phyloP scores from a whole-genome alignment of 37 sponge, comb jelly and placozoan genomes.

The Halichondria panicea region DNA sequence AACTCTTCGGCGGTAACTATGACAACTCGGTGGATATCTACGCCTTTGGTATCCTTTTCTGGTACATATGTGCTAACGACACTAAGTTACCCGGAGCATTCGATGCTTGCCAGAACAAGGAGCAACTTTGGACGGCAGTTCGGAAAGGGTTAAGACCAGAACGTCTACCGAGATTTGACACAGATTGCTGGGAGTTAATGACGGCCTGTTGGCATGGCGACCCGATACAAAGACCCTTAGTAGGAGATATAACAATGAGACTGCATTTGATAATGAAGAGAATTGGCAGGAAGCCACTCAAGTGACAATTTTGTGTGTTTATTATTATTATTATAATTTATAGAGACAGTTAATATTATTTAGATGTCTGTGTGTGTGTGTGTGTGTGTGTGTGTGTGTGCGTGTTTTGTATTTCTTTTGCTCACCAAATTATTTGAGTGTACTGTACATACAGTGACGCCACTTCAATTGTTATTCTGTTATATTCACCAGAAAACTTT shows the following conservation, averaged over 20 bases:
- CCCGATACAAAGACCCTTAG: slow-evolving; percentile 57
- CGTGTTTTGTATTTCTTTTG: no score
- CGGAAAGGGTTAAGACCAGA: slow-evolving; percentile 91
- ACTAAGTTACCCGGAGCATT: slow-evolving; percentile 73
- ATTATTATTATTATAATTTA: no score
- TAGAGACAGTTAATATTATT: no score
- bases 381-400: no score
- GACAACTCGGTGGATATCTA: slow-evolving; percentile 95
- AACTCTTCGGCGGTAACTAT: slow-evolving; percentile 89
- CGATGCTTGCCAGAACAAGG: slow-evolving; percentile 86
- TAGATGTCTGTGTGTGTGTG: no score
- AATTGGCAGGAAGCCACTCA: slow-evolving; percentile 47
- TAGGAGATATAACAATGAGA: slow-evolving; percentile 70
- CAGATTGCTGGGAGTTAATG: slow-evolving; percentile 89
- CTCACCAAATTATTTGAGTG: no score
- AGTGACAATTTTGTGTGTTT: no score
- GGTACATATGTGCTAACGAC: slow-evolving; percentile 91
- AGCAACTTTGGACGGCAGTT: slow-evolving; percentile 86
- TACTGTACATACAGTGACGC: no score
- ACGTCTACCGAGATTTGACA: slow-evolving; percentile 70
- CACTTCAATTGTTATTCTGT: no score
- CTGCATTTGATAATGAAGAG: slow-evolving; percentile 71
- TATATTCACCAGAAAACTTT: no score
- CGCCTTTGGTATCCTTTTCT: slow-evolving; percentile 98
- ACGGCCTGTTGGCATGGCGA: slow-evolving; percentile 84